Evolutionary conservation across 2,888 invertebrate genomes (phyloP).

Genomic region (Caenorhabditis sinica): DNA sequence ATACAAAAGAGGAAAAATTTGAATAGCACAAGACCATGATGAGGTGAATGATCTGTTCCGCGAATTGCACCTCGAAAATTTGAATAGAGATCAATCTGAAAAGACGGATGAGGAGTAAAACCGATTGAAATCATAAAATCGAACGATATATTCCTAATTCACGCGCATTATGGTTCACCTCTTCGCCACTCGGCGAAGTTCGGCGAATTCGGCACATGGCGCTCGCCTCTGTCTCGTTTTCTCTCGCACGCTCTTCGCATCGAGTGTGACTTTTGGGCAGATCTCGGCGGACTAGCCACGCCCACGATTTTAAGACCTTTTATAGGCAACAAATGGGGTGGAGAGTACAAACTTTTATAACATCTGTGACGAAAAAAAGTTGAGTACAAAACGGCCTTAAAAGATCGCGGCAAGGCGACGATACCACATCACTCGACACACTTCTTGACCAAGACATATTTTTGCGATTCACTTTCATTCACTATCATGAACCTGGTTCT

Average conservation of each 20-base stretch:
- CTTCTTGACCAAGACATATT: conserved; percentile 41
- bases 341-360: conserved; percentile 64
- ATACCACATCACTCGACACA: conserved; percentile 38
- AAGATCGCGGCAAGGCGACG: conserved; percentile 37
- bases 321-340: conserved; percentile 64
- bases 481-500: conserved; percentile 59
- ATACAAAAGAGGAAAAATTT: conserved; percentile 33
- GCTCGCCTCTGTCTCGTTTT: conserved; percentile 49
- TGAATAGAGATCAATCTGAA: conserved; percentile 48
- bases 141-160: conserved; percentile 54
- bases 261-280: conserved; percentile 17
- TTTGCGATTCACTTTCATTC: conserved; percentile 40
- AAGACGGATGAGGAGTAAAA: conserved; percentile 20
- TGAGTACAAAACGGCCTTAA: conserved; percentile 58
- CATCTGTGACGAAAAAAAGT: conserved; percentile 56
- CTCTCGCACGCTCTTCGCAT: conserved; percentile 32
- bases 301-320: conserved; percentile 63
- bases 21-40: conserved; percentile 46
- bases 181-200: conserved; percentile 47
- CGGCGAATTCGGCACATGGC: conserved; percentile 66
- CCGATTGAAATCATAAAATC: conserved; percentile 59
- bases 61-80: conserved; percentile 47
- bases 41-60: conserved; percentile 58
- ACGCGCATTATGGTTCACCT: conserved; percentile 45
- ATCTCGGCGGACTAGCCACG: conserved; percentile 48